phyloP scores from a whole-genome alignment of 2,797 vertebrate genomes.

The Peromyscus aztecus region DNA sequence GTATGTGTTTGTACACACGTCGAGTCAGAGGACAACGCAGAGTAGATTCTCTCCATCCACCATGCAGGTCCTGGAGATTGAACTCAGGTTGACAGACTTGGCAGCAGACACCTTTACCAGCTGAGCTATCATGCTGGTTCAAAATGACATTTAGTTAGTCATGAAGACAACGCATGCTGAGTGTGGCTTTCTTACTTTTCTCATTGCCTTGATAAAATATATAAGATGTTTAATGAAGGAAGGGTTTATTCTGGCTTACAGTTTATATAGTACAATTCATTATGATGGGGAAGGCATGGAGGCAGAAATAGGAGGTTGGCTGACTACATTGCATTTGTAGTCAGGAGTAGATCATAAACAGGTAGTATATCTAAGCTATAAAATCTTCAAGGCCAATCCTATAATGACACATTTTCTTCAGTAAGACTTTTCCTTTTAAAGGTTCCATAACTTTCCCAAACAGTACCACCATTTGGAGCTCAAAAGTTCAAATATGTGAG shows the following conservation, averaged over 20 bases:
- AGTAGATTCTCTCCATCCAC: background rate
- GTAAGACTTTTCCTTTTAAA: background rate
- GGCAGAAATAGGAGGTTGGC: background rate
- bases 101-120: background rate
- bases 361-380: no score
- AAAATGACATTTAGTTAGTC: constrained; percentile 31
- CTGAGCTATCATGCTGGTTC: background rate
- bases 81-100: background rate
- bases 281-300: background rate
- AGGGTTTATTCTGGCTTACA: background rate
- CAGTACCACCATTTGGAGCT: background rate
- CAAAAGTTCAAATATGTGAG: background rate
- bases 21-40: background rate
- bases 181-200: background rate
- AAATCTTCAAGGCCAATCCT: background rate
- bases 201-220: background rate
- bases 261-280: background rate
- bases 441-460: background rate
- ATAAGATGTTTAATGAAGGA: background rate
- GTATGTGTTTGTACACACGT: background rate
- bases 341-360: background rate
- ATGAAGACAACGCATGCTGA: background rate
- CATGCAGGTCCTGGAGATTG: background rate
- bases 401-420: background rate
- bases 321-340: background rate